Conservation (phyloP, 1,140 invertebrate species). For the Formica selysi region DNA sequence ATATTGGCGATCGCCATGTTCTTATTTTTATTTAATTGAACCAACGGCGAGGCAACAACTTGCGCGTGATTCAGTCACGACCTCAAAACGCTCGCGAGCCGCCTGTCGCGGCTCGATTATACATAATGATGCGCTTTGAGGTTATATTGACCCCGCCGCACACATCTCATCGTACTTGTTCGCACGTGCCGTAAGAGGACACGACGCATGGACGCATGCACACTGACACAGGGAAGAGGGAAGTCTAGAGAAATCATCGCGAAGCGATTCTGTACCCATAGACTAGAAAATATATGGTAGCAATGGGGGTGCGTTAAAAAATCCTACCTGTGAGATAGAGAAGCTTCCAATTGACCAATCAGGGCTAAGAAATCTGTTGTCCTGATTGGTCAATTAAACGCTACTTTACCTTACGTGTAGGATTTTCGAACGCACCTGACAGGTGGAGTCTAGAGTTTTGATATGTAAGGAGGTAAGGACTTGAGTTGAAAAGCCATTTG, state of each 20-base stretch:
- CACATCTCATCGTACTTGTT: slow-evolving; percentile 53
- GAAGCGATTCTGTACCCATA: too few species aligned
- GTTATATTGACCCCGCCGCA: slow-evolving; percentile 64
- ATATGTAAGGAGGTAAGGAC: too few species aligned
- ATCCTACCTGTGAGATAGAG: too few species aligned
- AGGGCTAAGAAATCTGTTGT: too few species aligned
- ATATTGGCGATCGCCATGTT: slow-evolving; percentile 79
- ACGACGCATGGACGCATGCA: not conserved
- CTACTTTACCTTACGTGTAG: too few species aligned
- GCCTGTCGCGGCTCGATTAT: slow-evolving; percentile 60
- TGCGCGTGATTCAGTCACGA: slow-evolving; percentile 25
- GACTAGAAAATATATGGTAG: too few species aligned
- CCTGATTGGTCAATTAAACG: too few species aligned
- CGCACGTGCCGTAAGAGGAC: slow-evolving; percentile 75
- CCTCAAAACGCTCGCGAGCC: slow-evolving; percentile 55
- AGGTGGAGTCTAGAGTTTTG: too few species aligned
- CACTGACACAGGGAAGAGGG: not conserved
- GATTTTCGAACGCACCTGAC: too few species aligned
- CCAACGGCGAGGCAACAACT: not conserved
- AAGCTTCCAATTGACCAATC: too few species aligned
- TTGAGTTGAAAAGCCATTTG: too few species aligned
- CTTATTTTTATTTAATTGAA: not conserved
- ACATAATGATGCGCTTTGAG: slow-evolving; percentile 70
- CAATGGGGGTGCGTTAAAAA: too few species aligned
- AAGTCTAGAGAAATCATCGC: not conserved